Base-by-base conservation (phyloP, 2,113 vertebrate species). In the Colinus virginianus region DNA sequence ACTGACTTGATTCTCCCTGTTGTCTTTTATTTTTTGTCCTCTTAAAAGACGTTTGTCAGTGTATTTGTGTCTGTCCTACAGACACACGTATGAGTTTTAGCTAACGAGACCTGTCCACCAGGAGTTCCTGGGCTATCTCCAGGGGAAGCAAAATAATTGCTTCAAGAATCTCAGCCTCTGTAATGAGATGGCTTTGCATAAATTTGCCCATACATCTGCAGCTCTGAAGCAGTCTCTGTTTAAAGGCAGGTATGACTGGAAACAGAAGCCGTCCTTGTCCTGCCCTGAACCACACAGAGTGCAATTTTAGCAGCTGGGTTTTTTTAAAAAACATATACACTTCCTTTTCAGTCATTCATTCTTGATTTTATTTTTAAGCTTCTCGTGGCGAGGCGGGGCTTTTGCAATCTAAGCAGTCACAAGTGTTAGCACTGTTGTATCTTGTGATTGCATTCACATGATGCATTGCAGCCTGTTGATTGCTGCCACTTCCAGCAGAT, bases 301-400 rank as follows among this genome's bases (percentile, higher is more conserved):
- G 38, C 67, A 64, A 6, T 49, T 94, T 67, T 32, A 89, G 59
- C 88, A 87, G 75, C 81, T 82, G 70, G 1, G 23, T 3, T 78
- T 84, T 84, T 46, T 40, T 3, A 23, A 63, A 77, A 61, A 78
- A 28, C 8, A 22, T 14, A n/a, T 36, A 42, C 59, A 21, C 78
- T 94, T 95, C 75, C 88, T 89, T 42, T 79, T 49, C 67, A 87
- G 74, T 42, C 90, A 82, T 68, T 55, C 63, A 14, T 62, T 16
- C 55, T 82, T 56, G 43, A 51, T n/a, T 63, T 80, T 42, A 53
- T 82, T 93, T 92, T 75, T 74, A 34, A 84, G 8, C 42, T 78
- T 66, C 58, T 56, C 56, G 9, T 42, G 64, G 34, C 70, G 48
- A 48, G 58, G 40, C 18, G 1, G 7, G 4, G 23, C 6, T 5